Percentiles rank a stretch among this genome's conserved stretches.
Evolutionary conservation across 1,140 invertebrate genomes (phyloP).

Genomic region (Zaprionus inermis): DNA sequence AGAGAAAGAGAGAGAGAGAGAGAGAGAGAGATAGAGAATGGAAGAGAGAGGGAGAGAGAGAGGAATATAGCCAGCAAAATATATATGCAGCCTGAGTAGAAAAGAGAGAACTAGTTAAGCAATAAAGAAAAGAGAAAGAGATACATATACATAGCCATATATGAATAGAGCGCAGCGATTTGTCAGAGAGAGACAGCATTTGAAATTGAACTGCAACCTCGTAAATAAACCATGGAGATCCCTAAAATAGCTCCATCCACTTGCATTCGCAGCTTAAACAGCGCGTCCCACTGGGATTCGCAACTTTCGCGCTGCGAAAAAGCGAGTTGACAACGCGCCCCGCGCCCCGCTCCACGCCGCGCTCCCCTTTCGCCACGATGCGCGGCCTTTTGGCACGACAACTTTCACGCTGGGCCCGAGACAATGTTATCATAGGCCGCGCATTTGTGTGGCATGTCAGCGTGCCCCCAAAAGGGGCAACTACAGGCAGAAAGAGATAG

Average conservation of each 20-base stretch:
- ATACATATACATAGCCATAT: background rate
- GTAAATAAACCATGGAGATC: no score
- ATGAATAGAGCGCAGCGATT: no score
- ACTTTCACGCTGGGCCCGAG: constrained; percentile 69
- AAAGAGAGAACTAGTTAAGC: background rate
- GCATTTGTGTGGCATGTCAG: constrained; percentile 70
- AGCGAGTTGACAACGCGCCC: background rate
- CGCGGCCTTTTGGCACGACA: constrained; percentile 59
- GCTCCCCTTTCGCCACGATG: background rate
- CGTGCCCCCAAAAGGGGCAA: constrained; percentile 18
- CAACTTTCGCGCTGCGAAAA: background rate
- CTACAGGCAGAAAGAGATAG: background rate
- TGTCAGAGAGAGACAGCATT: background rate
- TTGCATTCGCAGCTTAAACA: background rate
- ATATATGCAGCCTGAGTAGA: no score
- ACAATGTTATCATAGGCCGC: constrained; percentile 78
- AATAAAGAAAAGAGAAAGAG: background rate
- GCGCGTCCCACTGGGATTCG: background rate
- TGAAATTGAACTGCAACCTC: background rate
- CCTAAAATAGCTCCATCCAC: background rate
- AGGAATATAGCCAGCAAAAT: no score
- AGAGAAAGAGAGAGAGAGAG: background rate
- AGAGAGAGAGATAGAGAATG: background rate
- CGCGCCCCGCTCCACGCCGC: background rate
- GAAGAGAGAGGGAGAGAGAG: no score